phyloP scores from a whole-genome alignment of 2,113 vertebrate species.

The Chaetorhynchus papuensis region DNA sequence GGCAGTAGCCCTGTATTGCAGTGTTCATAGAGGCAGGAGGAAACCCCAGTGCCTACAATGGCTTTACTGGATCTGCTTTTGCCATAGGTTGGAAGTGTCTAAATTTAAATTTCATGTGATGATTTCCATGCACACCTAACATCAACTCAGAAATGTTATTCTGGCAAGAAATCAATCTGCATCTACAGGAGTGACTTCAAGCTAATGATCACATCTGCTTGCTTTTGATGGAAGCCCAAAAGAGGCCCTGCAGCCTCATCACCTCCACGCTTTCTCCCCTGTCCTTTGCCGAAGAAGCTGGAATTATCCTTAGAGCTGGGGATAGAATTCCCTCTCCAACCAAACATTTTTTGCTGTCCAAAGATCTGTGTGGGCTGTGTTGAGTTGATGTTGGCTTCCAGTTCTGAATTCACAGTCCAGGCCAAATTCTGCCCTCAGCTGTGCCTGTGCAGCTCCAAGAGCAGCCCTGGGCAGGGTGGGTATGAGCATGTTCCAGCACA shows the following conservation, averaged over 20 bases:
- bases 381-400: slow-evolving; percentile 34
- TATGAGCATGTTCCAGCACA: background rate
- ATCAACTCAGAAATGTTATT: background rate
- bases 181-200: background rate
- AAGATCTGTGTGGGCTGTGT: slow-evolving; percentile 17
- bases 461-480: background rate
- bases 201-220: background rate
- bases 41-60: background rate
- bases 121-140: background rate
- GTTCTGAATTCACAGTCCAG: background rate
- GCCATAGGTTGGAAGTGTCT: background rate
- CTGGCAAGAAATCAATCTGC: background rate
- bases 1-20: background rate
- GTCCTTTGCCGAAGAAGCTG: background rate
- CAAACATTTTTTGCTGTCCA: background rate
- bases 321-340: background rate
- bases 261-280: background rate
- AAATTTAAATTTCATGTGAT: background rate
- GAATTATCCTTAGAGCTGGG: background rate
- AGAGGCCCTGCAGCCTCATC: background rate
- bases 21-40: background rate
- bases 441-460: background rate
- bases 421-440: background rate
- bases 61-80: background rate
- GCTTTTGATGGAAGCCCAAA: background rate